phyloP scores from a whole-genome alignment of 2,113 vertebrate species.

The Hassar affinis region DNA sequence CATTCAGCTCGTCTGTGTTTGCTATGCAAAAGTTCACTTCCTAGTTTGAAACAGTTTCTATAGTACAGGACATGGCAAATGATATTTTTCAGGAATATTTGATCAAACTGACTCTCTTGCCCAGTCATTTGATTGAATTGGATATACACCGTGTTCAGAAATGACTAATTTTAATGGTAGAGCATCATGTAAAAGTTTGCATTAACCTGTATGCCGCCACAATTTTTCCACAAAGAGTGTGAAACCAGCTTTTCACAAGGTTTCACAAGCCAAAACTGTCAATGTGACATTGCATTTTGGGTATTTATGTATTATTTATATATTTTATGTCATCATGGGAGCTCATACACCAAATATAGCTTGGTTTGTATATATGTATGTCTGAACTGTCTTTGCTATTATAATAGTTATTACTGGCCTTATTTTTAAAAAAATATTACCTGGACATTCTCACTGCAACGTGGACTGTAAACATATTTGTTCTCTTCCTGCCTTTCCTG shows the following conservation, averaged over 20 bases:
- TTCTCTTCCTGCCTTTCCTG: not conserved
- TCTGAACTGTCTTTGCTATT: not conserved
- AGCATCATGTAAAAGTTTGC: not conserved
- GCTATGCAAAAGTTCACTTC: no score
- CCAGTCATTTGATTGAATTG: not conserved
- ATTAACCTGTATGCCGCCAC: not conserved
- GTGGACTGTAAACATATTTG: not conserved
- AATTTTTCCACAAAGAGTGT: not conserved
- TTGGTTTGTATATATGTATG: not conserved
- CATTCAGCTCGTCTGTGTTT: no score
- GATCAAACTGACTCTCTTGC: not conserved
- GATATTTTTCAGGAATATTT: not conserved
- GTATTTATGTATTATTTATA: not conserved
- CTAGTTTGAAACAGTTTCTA: no score
- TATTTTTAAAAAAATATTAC: not conserved
- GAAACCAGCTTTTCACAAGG: not conserved
- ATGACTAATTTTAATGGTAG: not conserved
- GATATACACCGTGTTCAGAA: not conserved
- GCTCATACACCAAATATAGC: not conserved
- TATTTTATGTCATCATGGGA: not conserved
- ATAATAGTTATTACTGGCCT: not conserved
- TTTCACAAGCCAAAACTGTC: slow-evolving; percentile 11
- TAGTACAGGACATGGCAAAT: no score
- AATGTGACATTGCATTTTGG: not conserved
- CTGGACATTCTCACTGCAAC: not conserved